Base-by-base conservation (phyloP, 2,888 invertebrate genomes). In the Sialis fuliginosa region DNA sequence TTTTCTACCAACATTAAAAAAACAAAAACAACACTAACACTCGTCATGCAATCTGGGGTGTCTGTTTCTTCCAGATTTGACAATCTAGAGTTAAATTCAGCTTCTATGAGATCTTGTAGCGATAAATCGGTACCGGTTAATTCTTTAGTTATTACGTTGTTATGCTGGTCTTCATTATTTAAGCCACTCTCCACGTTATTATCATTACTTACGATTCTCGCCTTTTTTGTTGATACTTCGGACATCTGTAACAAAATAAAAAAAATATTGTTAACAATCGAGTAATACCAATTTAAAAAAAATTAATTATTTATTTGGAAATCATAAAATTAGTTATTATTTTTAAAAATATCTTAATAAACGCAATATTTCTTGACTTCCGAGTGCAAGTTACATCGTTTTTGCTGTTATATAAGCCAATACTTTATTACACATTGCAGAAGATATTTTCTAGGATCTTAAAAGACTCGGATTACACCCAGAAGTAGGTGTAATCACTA, bases 161-260 rank as follows among this genome's bases (percentile, higher is more conserved):
- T 13, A 9, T 6, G 22, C 10, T 32, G 40, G 10, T 22, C 6
- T 33, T 35, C 44, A 7, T 13, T 13, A 9, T 12, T 44, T 6
- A 13, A 7, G 13, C n/a, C 13, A n/a, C 33, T 35, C 9, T 33
- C 13, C 4, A n/a, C 32, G 13, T 9, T 13, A 12, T 34, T 10
- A 8, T 34, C 33, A 42, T 32, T 45, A 40, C 39, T 45, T 31
- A 35, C 45, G 30, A 30, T 37, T 33, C 43, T 34, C n/a, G 43
- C n/a, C 32, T 45, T 45, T 22, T 39, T 47, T 37, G 34, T 47
- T 31, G 46, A 40, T 8, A 47, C 42, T 34, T 47, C 47, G 10
- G 47, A 47, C 47, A 47, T 47, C 47, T 47, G 47, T 31, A 47
- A 47, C 22, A 12, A 35, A 34, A 33, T n/a, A n/a, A n/a, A n/a